Base-by-base conservation (phyloP, 2,888 invertebrate genomes). In the Agrochola litura region DNA sequence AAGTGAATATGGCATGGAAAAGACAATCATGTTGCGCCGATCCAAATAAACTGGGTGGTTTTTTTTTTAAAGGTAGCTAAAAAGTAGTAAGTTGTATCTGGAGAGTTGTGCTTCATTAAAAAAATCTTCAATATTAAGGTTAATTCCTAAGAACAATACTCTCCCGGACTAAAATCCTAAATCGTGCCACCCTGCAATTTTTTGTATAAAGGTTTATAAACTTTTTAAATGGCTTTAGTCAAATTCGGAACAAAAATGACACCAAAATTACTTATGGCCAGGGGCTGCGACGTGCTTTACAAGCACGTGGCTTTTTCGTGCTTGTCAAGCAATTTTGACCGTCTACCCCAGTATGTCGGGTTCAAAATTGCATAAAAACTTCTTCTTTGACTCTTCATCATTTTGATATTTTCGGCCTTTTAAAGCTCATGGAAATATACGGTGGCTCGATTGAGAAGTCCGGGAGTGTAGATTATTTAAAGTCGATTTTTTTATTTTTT, bases 21-120 rank as follows among this genome's bases (percentile, higher is more conserved):
- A 30, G 0, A 6, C 6, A n/a, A n/a, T n/a, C n/a, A 49, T 22
- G 49, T 14, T 67, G 8, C 22, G 14, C 8, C 8, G 8, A 14
- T 2, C 1, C 14, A 30, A 67, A 49, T 25, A 12, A 66, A 46
- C 46, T 16, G 43, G n/a, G 12, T 37, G 37, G 37, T 37, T 12
- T 61, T 2, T 41, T 12, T 16, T 16, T 6, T 19, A 37, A 58
- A 46, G 25, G 60, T 61, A 61, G 61, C 73, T 73, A 30, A 4
- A 61, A 2, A 12, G 22, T 43, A 69, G 6, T 83, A 56, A 54
- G 54, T 54, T 60, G 30, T 52, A 67, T 60, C n/a, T 79, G 43
- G n/a, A 60, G 12, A 41, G 16, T 58, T 37, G 22, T 16, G 2
- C 19, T 6, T 43, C 43, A 19, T n/a, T 52, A 52, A 30, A 25